These are phyloP conservation scores for Elgaria multicarinata DNA, from an alignment of 2,113 vertebrate species.

Conservation along the genomic window DNA sequence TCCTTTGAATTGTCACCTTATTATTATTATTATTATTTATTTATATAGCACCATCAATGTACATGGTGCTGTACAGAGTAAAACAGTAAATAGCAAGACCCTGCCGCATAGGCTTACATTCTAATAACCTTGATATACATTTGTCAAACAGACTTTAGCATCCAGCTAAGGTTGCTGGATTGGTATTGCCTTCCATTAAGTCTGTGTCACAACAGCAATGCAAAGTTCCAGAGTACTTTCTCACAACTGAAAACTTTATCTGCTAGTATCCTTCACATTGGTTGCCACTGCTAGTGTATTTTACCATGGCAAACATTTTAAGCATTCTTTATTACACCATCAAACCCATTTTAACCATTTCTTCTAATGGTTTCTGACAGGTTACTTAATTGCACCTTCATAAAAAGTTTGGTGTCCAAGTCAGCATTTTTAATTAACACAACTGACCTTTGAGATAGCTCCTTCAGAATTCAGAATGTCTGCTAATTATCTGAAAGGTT, in stretches of 20 bases:
- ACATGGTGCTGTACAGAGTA: no score
- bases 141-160: neutral
- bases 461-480: neutral
- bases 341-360: neutral
- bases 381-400: conserved; percentile 36
- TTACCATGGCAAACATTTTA: neutral
- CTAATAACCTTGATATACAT: neutral
- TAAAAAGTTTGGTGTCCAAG: neutral
- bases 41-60: no score
- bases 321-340: neutral
- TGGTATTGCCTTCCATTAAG: neutral
- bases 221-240: neutral
- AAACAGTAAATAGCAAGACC: no score
- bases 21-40: no score
- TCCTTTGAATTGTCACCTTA: neutral
- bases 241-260: neutral
- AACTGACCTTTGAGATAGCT: conserved; percentile 21
- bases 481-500: conserved; percentile 29
- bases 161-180: neutral
- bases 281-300: accelerated
- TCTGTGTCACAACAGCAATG: neutral
- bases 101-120: no score
- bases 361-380: conserved; percentile 14
- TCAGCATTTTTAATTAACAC: conserved; percentile 7
- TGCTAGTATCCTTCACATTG: neutral